phyloP scores from a whole-genome alignment of 2,113 vertebrate genomes.

The Chiloscyllium plagiosum region DNA sequence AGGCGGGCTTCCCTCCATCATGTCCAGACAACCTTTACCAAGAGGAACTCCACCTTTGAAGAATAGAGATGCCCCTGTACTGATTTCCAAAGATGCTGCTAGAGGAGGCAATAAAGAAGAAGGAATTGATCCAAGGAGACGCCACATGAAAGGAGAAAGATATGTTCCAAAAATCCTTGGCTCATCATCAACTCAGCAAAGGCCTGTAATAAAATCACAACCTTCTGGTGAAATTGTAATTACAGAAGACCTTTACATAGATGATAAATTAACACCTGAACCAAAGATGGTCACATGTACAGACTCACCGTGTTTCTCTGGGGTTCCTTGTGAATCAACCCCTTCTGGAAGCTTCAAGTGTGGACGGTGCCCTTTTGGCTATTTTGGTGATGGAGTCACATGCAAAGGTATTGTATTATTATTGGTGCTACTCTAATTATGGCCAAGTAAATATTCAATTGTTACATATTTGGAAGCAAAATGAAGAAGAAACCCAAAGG shows the following conservation, averaged over 20 bases:
- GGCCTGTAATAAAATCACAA: conserved; percentile 36
- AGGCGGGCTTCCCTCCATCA: conserved; percentile 22
- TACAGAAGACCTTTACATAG: conserved; percentile 42
- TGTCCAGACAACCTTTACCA: conserved; percentile 2
- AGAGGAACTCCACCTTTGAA: background rate
- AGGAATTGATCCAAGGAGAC: conserved; percentile 36
- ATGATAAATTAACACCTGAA: conserved; percentile 36
- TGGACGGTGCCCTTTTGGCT: conserved; percentile 68
- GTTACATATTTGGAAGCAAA: background rate
- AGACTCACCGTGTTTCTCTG: conserved; percentile 68
- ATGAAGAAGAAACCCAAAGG: background rate
- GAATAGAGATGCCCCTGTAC: conserved; percentile 39
- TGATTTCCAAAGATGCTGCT: background rate
- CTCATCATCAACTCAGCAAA: conserved; percentile 42
- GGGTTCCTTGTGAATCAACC: conserved; percentile 62
- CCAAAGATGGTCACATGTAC: conserved; percentile 52
- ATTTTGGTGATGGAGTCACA: conserved; percentile 65
- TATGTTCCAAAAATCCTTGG: conserved; percentile 41
- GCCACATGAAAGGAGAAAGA: conserved; percentile 40
- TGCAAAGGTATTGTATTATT: conserved; percentile 66
- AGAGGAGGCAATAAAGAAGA: conserved; percentile 40
- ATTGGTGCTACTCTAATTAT: background rate
- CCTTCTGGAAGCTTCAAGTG: conserved; percentile 57
- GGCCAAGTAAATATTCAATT: background rate
- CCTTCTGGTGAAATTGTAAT: conserved; percentile 41